Evolutionary conservation across 2,797 vertebrate species (phyloP), one percentile per base, ranked within the genome.

Genomic region (Periophthalmus magnuspinnatus): DNA sequence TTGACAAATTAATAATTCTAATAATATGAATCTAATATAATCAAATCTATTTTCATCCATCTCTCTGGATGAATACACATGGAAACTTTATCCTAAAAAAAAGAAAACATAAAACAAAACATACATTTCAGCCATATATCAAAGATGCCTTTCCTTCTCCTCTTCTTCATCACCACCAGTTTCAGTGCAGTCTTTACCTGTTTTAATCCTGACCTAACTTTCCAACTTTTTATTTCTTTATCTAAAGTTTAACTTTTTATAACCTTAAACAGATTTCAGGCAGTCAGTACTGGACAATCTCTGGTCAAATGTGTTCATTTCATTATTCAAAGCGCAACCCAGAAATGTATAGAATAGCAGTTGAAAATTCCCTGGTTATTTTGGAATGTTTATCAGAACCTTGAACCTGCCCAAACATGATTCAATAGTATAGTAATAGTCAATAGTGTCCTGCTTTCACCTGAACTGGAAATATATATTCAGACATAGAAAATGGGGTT

Each of bases 331-430:
- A 61, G 21, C 8, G 1, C 32, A 33, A 3, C 57, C 28, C 33
- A 38, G 9, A 38, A 61, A 61, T 38, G 5, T 61, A 36, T 33
- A 36, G 14, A 33, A 8, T 3, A 34, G 57, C 11, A 59, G 14
- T 0, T 6, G 19, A 38, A 36, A 38, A 61, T 19, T 4, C 17
- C 17, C 57, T 34, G 32, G 16, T 17, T 22, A 41, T 70, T 19
- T 64, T 33, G 22, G 65, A 61, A 41, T 52, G 36, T 73, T 52
- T 64, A 50, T 68, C 32, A 38, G n/a, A 67, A 55, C 61, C 17
- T 75, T 78, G 60, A 69, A 77, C 68, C 24, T 68, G 9, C 41
- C 65, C 72, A 68, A 65, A 66, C 38, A 59, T 14, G 75, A 56
- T 33, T 50, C 21, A n/a, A n/a, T n/a, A n/a, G n/a, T n/a, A n/a